phyloP scores from a whole-genome alignment of 1,140 invertebrate species.

The Callitettix versicolor region DNA sequence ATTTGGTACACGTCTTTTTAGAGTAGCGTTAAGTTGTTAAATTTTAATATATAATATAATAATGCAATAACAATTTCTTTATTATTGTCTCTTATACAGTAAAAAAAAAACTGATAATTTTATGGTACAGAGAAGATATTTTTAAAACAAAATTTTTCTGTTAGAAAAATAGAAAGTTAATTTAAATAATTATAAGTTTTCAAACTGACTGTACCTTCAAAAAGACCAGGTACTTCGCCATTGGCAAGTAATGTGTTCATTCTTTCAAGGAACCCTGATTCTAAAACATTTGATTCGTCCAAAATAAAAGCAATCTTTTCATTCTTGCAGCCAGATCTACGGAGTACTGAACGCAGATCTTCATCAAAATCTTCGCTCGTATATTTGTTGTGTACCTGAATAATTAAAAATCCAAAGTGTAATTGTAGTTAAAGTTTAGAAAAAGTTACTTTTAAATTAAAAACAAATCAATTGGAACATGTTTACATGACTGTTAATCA shows the following conservation, averaged over 20 bases:
- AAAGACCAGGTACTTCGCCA: constrained; percentile 91
- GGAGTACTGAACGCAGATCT: constrained; percentile 85
- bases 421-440: not conserved
- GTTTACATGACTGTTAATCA: not conserved
- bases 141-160: too few species aligned
- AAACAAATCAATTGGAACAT: constrained; percentile 7
- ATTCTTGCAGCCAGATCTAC: constrained; percentile 91
- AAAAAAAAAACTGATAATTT: too few species aligned
- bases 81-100: too few species aligned
- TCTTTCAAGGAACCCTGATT: constrained; percentile 95
- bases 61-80: too few species aligned
- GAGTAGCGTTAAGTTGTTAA: too few species aligned
- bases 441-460: not conserved
- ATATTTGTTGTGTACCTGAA: constrained; percentile 95
- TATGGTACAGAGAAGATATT: too few species aligned
- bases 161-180: too few species aligned
- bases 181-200: too few species aligned
- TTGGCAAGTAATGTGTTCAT: constrained; percentile 99
- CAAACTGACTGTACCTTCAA: constrained; percentile 60
- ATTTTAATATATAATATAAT: too few species aligned
- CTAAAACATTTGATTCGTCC: constrained; percentile 97
- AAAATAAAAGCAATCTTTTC: constrained; percentile 99
- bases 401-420: constrained; percentile 7
- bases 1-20: too few species aligned
- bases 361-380: constrained; percentile 98